Percentiles rank a stretch among this genome's conserved stretches.
phyloP scores from a whole-genome alignment of 2,797 vertebrate species.

The Bovichtus diacanthus region DNA sequence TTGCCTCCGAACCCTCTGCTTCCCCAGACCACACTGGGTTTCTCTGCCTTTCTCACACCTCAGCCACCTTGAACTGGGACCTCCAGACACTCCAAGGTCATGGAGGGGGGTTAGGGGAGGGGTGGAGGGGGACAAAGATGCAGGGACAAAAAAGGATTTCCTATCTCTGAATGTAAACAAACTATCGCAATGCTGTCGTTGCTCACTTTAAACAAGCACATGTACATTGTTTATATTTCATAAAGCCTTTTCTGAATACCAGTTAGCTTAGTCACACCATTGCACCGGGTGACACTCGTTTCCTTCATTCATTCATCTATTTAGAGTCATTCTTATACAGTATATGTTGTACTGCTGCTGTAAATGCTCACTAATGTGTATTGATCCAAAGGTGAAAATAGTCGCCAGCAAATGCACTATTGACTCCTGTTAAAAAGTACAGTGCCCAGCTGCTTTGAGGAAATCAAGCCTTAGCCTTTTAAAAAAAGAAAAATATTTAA shows the following conservation, averaged over 20 bases:
- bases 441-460: neutral
- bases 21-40: slow-evolving; percentile 44
- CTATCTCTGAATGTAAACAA: neutral
- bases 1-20: slow-evolving; percentile 47
- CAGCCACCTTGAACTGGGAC: slow-evolving; percentile 52
- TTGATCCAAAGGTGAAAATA: neutral
- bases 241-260: neutral
- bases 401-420: neutral
- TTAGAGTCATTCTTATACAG: neutral
- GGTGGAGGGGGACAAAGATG: neutral
- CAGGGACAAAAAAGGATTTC: slow-evolving; percentile 6
- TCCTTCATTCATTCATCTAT: neutral
- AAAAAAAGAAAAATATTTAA: neutral
- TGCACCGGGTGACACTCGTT: neutral
- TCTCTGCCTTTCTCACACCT: slow-evolving; percentile 72
- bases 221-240: neutral
- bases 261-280: neutral
- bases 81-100: slow-evolving; percentile 65
- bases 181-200: neutral
- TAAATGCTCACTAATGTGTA: neutral
- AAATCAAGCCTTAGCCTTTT: neutral
- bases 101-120: neutral
- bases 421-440: neutral
- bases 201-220: neutral
- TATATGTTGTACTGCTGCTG: neutral